phyloP scores from a whole-genome alignment of 2,888 invertebrate species.

The Lysandra bellargus region DNA sequence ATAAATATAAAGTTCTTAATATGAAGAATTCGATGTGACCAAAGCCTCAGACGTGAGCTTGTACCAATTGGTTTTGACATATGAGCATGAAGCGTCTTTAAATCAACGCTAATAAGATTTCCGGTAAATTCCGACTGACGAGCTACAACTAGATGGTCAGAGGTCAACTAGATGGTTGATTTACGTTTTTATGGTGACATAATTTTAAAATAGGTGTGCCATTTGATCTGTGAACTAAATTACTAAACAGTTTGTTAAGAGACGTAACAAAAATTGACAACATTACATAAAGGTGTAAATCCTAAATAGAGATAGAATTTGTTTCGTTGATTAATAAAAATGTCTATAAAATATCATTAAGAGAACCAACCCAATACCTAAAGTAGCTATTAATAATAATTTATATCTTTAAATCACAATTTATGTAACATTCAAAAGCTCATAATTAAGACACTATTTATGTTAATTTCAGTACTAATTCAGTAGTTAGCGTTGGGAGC shows the following conservation, averaged over 20 bases:
- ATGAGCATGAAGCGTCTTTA: slow-evolving; percentile 3
- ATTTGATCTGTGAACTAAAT: neutral
- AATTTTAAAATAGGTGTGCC: neutral
- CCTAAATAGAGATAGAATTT: too few relatives aligned
- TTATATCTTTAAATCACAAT: too few relatives aligned
- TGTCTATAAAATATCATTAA: too few relatives aligned
- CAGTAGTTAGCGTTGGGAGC: too few relatives aligned
- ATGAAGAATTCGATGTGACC: neutral
- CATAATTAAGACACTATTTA: too few relatives aligned
- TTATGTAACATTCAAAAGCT: too few relatives aligned
- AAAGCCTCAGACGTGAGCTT: neutral
- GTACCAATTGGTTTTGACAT: slow-evolving; percentile 1
- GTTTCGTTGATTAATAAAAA: too few relatives aligned
- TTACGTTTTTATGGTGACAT: slow-evolving; percentile 6
- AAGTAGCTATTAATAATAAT: too few relatives aligned
- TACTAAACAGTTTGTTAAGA: neutral
- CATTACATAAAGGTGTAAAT: too few relatives aligned
- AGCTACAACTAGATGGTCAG: slow-evolving; percentile 13
- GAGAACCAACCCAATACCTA: too few relatives aligned
- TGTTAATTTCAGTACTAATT: too few relatives aligned
- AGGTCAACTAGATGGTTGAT: slow-evolving; percentile 1
- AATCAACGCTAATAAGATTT: slow-evolving; percentile 23
- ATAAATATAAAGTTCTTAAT: neutral
- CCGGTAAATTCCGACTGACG: neutral
- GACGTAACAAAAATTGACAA: neutral